Evolutionary conservation across 1,140 invertebrate species (phyloP).

Genomic region (Paracyclopina nana): DNA sequence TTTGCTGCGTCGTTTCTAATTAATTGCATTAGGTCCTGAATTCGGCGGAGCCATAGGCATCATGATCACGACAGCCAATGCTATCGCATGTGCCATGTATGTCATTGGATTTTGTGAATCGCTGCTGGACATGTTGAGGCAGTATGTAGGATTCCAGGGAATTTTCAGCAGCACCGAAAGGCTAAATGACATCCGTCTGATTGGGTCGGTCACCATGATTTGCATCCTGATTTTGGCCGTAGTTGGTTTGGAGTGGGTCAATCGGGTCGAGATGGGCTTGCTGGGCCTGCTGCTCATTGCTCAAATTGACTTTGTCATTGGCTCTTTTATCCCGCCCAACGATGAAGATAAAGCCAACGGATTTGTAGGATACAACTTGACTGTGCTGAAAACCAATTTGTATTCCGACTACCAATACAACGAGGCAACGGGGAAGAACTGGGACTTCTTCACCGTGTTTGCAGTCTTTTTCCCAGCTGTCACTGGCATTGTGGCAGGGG

Average conservation of each 20-base stretch:
- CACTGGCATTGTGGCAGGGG: constrained; percentile 86
- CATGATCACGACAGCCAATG: constrained; percentile 89
- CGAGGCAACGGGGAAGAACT: constrained; percentile 22
- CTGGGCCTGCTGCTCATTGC: constrained; percentile 68
- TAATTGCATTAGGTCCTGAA: constrained; percentile 89
- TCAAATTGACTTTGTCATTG: constrained; percentile 70
- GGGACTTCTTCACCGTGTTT: constrained; percentile 77
- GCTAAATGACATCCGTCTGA: constrained; percentile 52
- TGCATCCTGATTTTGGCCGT: constrained; percentile 62
- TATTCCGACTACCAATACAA: neutral
- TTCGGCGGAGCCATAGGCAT: constrained; percentile 93
- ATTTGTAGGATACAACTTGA: constrained; percentile 70
- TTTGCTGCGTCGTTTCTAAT: no score
- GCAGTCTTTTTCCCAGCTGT: constrained; percentile 90
- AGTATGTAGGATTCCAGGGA: constrained; percentile 1
- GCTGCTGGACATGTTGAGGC: constrained; percentile 29
- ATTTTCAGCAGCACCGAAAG: constrained; percentile 34
- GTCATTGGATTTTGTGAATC: constrained; percentile 95
- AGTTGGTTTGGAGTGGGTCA: constrained; percentile 49
- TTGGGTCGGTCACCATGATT: constrained; percentile 48
- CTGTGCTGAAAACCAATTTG: neutral
- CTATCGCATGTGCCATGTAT: constrained; percentile 90
- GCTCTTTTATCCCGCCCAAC: constrained; percentile 61
- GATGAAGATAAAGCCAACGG: constrained; percentile 48
- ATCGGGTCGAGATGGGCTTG: constrained; percentile 57